Evolutionary conservation across 2,113 vertebrate genomes (phyloP), one percentile per base, ranked within the genome.

Genomic region (Stegostoma tigrinum): DNA sequence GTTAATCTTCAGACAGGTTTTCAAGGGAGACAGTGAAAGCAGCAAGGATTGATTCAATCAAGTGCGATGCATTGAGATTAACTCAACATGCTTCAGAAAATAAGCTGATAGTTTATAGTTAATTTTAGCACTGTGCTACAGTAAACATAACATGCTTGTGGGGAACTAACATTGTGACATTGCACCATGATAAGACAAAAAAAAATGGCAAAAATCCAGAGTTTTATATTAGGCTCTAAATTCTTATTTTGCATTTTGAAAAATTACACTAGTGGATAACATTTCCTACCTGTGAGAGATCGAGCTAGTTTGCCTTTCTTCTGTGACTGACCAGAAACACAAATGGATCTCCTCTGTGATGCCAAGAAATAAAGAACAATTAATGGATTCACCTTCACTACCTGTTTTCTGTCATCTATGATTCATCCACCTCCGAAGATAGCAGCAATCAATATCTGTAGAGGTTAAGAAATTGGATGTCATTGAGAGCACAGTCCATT

Each of bases 251-350:
- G 6, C 7, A 19, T n/a, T 3, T 19, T 52, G 94, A 34, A 23
- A 1, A 95, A 70, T 52, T 52, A 72, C 34, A 1, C 7, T 0
- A 34, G 17, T 19, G 42, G 68, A 94, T 72, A 48, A 34, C 27
- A 15, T 95, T 72, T 24, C 42, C 48, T 95, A 95, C 94, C 94
- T 75, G 94, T 95, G 2, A 95, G 94, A 23, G 67, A 72, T 52
- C 94, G 94, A 52, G 94, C 94, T 23, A 95, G 94, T 95, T 95
- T 95, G 45, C 67, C 94, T 45, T 95, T 95, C 94, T 95, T 95
- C 72, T 95, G 68, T 30, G 94, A 95, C 10, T 72, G 67, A 72
- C 24, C 94, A 27, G 27, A 23, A 48, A 45, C 14, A 17, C 42
- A 72, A 95, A 70, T 17, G 27, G 94, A 95, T 95, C 94, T 95